These are phyloP conservation scores for Callosobruchus maculatus DNA, from an alignment of 2,888 invertebrate species.

Conservation along the genomic window DNA sequence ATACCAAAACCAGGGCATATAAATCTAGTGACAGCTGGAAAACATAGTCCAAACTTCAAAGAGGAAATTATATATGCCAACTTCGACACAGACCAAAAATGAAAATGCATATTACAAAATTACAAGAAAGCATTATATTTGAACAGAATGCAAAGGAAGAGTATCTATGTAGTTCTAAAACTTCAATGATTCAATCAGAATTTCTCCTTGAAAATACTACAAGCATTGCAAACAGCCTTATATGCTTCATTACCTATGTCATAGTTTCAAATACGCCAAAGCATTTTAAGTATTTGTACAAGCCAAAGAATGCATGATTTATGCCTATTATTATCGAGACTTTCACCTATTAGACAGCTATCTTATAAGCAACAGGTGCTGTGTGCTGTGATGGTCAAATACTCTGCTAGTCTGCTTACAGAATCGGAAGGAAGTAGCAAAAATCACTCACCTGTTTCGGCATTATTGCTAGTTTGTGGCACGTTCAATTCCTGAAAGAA, in stretches of 20 bases:
- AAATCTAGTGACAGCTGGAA: no score
- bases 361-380: conserved; percentile 7
- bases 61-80: no score
- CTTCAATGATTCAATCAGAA: not conserved
- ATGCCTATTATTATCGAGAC: not conserved
- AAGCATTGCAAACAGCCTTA: not conserved
- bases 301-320: not conserved
- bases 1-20: no score
- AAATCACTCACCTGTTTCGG: conserved; percentile 38
- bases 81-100: no score
- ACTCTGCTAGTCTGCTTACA: not conserved
- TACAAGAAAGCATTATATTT: no score
- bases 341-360: conserved; percentile 6
- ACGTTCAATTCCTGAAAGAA: conserved; percentile 8
- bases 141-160: no score
- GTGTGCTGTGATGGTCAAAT: not conserved
- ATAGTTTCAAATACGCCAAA: not conserved
- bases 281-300: not conserved
- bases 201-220: not conserved
- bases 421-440: not conserved
- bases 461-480: conserved; percentile 43
- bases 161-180: no score
- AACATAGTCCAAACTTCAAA: no score
- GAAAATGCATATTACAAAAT: no score
- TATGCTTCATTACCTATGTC: not conserved